A percentile compares a stretch with the other conserved stretches of the same genome.
phyloP scores from a whole-genome alignment of 2,797 vertebrate genomes.

The Mus minutoides region DNA sequence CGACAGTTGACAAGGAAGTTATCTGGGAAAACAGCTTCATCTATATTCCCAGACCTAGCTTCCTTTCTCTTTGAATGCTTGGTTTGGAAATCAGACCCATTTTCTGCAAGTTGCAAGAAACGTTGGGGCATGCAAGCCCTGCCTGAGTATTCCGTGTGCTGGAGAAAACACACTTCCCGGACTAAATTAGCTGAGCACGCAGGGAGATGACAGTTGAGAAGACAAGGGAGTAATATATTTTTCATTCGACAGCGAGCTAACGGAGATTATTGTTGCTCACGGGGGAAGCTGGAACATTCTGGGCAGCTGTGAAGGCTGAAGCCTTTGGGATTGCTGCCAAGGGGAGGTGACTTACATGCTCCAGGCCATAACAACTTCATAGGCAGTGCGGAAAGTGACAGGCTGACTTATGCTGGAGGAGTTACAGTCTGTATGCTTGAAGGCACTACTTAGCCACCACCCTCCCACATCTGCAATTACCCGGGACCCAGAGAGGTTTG shows the following conservation, averaged over 20 bases:
- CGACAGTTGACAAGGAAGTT: slow-evolving; percentile 71
- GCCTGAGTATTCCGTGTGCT: slow-evolving; percentile 20
- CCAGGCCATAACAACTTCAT: slow-evolving; percentile 72
- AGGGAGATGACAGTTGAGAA: slow-evolving; percentile 63
- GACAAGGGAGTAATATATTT: slow-evolving; percentile 72
- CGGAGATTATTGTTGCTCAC: slow-evolving; percentile 68
- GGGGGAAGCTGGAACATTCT: slow-evolving; percentile 56
- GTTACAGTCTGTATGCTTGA: slow-evolving; percentile 57
- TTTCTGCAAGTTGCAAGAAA: slow-evolving; percentile 59
- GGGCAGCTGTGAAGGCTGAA: slow-evolving; percentile 58
- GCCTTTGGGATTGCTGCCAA: slow-evolving; percentile 73
- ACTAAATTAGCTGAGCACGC: slow-evolving; percentile 63
- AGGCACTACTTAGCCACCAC: slow-evolving; percentile 37
- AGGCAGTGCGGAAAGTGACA: slow-evolving; percentile 64
- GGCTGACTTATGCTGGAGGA: not conserved
- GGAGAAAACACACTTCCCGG: slow-evolving; percentile 32
- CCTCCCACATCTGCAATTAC: not conserved
- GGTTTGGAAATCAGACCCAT: slow-evolving; percentile 73
- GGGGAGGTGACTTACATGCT: slow-evolving; percentile 61
- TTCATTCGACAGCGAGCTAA: slow-evolving; percentile 60
- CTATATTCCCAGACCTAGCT: slow-evolving; percentile 42
- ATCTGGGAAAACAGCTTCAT: slow-evolving; percentile 59
- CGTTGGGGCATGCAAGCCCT: not conserved
- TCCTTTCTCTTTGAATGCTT: slow-evolving; percentile 61
- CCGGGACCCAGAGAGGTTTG: not conserved